A percentile compares a stretch with the other conserved stretches of the same genome.
Evolutionary conservation across 2,113 vertebrate species (phyloP).

Genomic region (Gavialis gangeticus): DNA sequence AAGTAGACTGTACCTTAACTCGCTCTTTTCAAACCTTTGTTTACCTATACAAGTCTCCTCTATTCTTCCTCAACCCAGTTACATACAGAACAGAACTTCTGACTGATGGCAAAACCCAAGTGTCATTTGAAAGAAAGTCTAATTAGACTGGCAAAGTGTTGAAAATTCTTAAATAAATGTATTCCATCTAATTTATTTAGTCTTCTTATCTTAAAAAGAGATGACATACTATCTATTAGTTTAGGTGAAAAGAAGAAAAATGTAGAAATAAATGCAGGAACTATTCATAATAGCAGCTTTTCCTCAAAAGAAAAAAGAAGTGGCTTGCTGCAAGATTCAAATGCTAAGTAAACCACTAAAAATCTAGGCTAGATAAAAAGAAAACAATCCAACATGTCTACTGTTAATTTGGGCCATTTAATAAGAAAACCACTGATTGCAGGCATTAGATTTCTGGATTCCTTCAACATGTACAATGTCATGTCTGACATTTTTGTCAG

Average conservation of each 20-base stretch:
- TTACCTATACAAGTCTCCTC: background rate
- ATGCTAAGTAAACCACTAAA: background rate
- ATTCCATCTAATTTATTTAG: background rate
- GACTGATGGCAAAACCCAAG: background rate
- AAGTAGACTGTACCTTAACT: background rate
- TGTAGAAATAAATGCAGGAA: background rate
- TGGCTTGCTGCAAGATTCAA: background rate
- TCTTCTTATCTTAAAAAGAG: background rate
- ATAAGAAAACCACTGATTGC: background rate
- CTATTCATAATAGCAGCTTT: background rate
- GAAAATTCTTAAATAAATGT: background rate
- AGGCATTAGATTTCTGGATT: background rate
- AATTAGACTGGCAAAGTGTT: background rate
- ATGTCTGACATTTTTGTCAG: background rate
- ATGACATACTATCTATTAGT: background rate
- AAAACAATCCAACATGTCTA: rapidly evolving
- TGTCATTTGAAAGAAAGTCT: background rate
- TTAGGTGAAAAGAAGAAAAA: background rate
- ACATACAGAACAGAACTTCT: conserved; percentile 19
- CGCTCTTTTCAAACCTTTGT: background rate
- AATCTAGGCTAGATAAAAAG: background rate
- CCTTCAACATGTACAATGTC: background rate
- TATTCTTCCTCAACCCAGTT: background rate
- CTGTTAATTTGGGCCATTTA: background rate
- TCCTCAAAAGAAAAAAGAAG: conserved; percentile 11